These are phyloP conservation scores for Protophormia terraenovae DNA, from an alignment of 2,888 invertebrate species.

Conservation along the genomic window DNA sequence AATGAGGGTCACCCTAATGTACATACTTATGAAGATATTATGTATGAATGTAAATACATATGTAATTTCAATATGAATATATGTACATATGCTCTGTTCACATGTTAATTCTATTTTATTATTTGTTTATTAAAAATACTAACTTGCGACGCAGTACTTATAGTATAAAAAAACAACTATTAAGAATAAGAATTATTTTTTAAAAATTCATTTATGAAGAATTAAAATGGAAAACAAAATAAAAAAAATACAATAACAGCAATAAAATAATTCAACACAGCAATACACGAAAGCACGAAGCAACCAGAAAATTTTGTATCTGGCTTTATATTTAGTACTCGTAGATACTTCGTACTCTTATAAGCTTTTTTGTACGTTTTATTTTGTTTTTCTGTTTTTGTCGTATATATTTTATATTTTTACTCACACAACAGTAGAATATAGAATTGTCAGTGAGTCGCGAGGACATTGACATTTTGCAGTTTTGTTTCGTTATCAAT, in stretches of 20 bases:
- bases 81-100: background rate
- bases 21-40: too few relatives aligned
- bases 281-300: slow-evolving; percentile 31
- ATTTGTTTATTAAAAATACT: background rate
- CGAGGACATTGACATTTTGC: slow-evolving; percentile 80
- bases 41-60: background rate
- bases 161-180: slow-evolving; percentile 28
- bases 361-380: slow-evolving; percentile 26
- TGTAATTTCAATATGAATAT: background rate
- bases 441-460: slow-evolving; percentile 61
- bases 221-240: slow-evolving; percentile 46
- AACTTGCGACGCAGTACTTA: slow-evolving; percentile 52
- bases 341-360: slow-evolving; percentile 14
- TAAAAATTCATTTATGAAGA: slow-evolving; percentile 14
- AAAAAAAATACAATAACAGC: slow-evolving; percentile 9
- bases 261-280: background rate
- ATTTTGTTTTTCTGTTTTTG: slow-evolving; percentile 26
- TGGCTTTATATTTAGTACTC: background rate
- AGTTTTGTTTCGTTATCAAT: slow-evolving; percentile 77
- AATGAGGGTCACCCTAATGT: too few relatives aligned
- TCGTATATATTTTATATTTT: slow-evolving; percentile 28
- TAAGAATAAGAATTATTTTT: slow-evolving; percentile 6
- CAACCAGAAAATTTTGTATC: slow-evolving; percentile 38
- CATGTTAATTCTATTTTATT: slow-evolving; percentile 15
- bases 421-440: slow-evolving; percentile 26